Base-by-base conservation (phyloP, 2,888 invertebrate species). In the Andrena marginata region DNA sequence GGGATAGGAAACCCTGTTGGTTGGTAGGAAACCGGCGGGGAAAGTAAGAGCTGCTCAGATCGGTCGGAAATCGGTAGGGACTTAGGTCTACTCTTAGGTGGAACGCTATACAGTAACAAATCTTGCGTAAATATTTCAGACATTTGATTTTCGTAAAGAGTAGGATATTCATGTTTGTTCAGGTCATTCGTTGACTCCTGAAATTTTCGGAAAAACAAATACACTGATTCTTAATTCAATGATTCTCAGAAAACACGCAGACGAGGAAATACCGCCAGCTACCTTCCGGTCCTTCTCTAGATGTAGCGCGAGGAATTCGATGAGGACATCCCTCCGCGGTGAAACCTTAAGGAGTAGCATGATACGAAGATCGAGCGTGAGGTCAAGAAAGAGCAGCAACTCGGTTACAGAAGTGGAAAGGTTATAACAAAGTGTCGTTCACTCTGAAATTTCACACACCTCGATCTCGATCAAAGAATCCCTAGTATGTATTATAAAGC, bases 311-410 rank as follows among this genome's bases (percentile, higher is more conserved):
- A 93, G 95, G 70, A 95, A 95, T 67, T 96, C 96, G 1, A 94
- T 96, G 79, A 94, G 95, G 73, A 96, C 96, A 0, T 96, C 96
- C 0, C 95, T 96, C 26, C 95, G 96, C 20, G 97, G 96, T 0
- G 97, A 96, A 92, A 94, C 96, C 2, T 94, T 96, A 71, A 96
- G 96, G 4, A 96, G 96, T 77, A 95, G 95, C 80, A 94, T 94
- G 92, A 92, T 94, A 77, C 95, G 95, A 75, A 93, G 95, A 80
- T 94, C 95, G 20, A 95, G 95, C 59, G 91, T 95, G 13, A 93
- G 95, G 83, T 95, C 95, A 10, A 94, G 95, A 20, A 89, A 88
- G 31, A 87, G 87, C 76, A 87, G 79, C 60, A 88, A 74, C 56
- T 78, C 90, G 42, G 78, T 89, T 29, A 86, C 90, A 60, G 91